Evolutionary conservation across 2,797 vertebrate genomes (phyloP).

Genomic region (Anabas testudineus): DNA sequence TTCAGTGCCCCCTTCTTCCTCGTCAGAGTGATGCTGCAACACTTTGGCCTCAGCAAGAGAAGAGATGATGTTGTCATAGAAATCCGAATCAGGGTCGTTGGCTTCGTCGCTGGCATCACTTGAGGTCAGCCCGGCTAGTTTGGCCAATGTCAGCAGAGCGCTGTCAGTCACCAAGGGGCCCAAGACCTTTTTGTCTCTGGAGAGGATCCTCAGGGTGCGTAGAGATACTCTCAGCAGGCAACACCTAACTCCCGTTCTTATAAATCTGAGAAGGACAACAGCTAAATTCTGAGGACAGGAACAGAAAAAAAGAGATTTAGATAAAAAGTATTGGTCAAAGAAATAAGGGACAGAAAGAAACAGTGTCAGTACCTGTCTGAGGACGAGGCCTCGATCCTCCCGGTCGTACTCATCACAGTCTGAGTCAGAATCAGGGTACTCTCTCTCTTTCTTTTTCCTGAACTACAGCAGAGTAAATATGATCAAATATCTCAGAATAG

Average conservation of each 20-base stretch:
- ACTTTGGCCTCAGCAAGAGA: conserved; percentile 68
- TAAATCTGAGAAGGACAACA: conserved; percentile 78
- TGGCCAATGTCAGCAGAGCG: conserved; percentile 76
- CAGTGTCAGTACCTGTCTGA: conserved; percentile 76
- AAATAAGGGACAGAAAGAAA: not conserved
- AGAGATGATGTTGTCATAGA: conserved; percentile 69
- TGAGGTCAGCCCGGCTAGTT: conserved; percentile 73
- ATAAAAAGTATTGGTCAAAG: not conserved
- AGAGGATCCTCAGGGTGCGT: conserved; percentile 83
- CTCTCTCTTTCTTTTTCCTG: conserved; percentile 83
- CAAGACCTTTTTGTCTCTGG: conserved; percentile 83
- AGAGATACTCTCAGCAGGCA: conserved; percentile 76
- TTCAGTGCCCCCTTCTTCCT: conserved; percentile 35
- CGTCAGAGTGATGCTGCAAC: conserved; percentile 16
- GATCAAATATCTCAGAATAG: not conserved
- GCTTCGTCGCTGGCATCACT: conserved; percentile 35
- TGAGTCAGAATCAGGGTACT: conserved; percentile 78
- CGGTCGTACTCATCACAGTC: conserved; percentile 75
- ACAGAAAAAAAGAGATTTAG: not conserved
- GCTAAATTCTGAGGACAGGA: conserved; percentile 76
- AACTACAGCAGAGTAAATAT: conserved; percentile 70
- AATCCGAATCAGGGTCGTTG: conserved; percentile 63
- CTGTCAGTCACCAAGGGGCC: conserved; percentile 80
- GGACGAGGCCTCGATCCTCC: conserved; percentile 74
- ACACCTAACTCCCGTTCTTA: conserved; percentile 68